These are phyloP conservation scores for Heteromormyrus szaboi DNA, from an alignment of 2,797 vertebrate species.

Conservation along the genomic window DNA sequence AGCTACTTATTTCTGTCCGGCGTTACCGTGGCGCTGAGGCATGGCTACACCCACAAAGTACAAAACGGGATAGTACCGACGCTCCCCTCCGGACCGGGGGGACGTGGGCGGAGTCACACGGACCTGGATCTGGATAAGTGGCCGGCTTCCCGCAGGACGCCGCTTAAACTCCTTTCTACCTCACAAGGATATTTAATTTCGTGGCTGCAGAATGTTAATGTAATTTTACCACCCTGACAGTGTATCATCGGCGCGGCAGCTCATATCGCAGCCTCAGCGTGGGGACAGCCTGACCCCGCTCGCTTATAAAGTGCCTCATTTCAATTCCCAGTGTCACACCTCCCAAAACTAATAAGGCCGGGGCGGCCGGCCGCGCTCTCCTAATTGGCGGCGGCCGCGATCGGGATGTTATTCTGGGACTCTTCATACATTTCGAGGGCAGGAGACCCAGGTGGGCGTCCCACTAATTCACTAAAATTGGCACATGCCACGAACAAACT, in stretches of 20 bases:
- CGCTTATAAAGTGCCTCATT: constrained; percentile 8
- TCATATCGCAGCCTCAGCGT: neutral
- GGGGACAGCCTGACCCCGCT: neutral
- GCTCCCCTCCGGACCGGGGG: neutral
- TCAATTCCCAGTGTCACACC: constrained; percentile 4
- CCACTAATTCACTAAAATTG: constrained; percentile 15
- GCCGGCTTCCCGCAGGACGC: neutral
- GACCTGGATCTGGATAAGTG: neutral
- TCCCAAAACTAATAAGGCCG: neutral
- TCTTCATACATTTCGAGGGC: constrained; percentile 1
- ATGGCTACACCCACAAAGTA: neutral
- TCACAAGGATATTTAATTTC: neutral
- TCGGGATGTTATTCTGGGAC: neutral
- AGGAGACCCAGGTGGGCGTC: constrained; percentile 1
- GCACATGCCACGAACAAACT: constrained; percentile 11
- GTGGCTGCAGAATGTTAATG: neutral
- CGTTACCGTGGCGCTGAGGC: neutral
- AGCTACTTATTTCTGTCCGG: neutral
- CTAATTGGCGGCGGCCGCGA: neutral
- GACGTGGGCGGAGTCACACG: neutral
- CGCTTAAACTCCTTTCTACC: neutral
- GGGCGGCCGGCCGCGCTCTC: neutral
- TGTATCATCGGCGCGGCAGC: neutral
- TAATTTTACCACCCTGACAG: neutral
- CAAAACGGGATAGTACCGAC: neutral